Evolutionary conservation across 1,140 invertebrate genomes (phyloP).

Genomic region (Odontomachus brunneus): DNA sequence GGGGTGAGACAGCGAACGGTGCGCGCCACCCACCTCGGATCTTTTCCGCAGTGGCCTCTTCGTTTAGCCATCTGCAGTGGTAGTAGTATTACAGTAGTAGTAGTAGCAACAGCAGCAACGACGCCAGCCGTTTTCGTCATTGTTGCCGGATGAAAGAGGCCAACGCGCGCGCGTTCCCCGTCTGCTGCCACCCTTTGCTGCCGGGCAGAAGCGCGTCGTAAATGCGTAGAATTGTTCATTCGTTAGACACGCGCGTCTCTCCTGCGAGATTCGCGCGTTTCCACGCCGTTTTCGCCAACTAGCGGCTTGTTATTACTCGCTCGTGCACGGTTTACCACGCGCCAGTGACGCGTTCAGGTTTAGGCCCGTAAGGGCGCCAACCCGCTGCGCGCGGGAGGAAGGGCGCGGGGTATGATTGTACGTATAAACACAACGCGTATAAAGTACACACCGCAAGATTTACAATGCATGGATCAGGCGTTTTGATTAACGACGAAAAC

Average conservation of each 20-base stretch:
- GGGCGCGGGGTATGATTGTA: not conserved
- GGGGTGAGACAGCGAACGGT: slow-evolving; percentile 57
- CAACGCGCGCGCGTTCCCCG: slow-evolving; percentile 52
- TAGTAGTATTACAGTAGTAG: slow-evolving; percentile 1
- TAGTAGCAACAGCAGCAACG: not conserved
- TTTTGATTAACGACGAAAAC: slow-evolving; percentile 61
- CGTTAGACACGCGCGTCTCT: slow-evolving; percentile 10
- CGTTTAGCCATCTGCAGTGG: slow-evolving; percentile 44
- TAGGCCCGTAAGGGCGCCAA: slow-evolving; percentile 30
- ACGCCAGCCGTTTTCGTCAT: slow-evolving; percentile 62
- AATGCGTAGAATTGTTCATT: slow-evolving; percentile 37
- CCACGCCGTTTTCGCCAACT: not conserved
- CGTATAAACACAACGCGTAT: slow-evolving; percentile 28
- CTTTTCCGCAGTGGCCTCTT: slow-evolving; percentile 18
- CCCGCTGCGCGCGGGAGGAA: not conserved
- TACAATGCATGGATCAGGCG: slow-evolving; percentile 49
- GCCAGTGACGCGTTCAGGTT: too few species aligned
- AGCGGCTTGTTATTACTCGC: too few species aligned
- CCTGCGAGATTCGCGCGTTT: too few species aligned
- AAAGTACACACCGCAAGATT: slow-evolving; percentile 42
- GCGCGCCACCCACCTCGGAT: not conserved
- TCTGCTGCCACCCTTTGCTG: slow-evolving; percentile 34
- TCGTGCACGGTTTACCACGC: not conserved
- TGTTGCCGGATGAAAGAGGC: slow-evolving; percentile 62
- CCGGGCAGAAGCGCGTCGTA: not conserved